Evolutionary conservation across 2,797 vertebrate species (phyloP).

Genomic region (Iguana delicatissima): DNA sequence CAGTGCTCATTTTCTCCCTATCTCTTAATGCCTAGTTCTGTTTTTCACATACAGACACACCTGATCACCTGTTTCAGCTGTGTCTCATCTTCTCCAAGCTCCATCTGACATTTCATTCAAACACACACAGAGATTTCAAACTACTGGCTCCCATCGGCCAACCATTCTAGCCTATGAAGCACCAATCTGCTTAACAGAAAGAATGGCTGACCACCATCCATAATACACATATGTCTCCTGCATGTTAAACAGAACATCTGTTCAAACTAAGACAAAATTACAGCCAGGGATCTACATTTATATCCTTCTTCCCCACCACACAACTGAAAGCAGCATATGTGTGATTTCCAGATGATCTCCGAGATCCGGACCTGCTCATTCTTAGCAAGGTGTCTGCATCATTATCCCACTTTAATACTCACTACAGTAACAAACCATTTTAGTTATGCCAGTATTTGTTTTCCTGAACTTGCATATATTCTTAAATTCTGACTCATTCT

Average conservation of each 20-base stretch:
- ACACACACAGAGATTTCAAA: not conserved
- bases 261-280: not conserved
- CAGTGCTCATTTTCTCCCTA: not conserved
- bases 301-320: not conserved
- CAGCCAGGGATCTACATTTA: not conserved
- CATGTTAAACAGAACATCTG: not conserved
- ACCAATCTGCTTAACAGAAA: not conserved
- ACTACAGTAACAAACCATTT: not conserved
- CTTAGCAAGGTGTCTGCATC: not conserved
- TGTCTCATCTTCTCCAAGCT: not conserved
- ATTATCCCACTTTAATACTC: not conserved
- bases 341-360: not conserved
- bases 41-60: slow-evolving; percentile 9
- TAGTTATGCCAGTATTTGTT: too few species aligned
- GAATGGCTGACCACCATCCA: not conserved
- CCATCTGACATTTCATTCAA: not conserved
- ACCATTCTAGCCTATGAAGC: not conserved
- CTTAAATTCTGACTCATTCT: too few species aligned
- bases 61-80: not conserved
- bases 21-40: not conserved
- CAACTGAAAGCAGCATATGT: not conserved
- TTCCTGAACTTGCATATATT: too few species aligned
- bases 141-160: too few species aligned
- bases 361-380: not conserved
- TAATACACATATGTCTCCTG: not conserved